Evolutionary conservation across 2,113 vertebrate genomes (phyloP).

Genomic region (Rhombomys opimus): DNA sequence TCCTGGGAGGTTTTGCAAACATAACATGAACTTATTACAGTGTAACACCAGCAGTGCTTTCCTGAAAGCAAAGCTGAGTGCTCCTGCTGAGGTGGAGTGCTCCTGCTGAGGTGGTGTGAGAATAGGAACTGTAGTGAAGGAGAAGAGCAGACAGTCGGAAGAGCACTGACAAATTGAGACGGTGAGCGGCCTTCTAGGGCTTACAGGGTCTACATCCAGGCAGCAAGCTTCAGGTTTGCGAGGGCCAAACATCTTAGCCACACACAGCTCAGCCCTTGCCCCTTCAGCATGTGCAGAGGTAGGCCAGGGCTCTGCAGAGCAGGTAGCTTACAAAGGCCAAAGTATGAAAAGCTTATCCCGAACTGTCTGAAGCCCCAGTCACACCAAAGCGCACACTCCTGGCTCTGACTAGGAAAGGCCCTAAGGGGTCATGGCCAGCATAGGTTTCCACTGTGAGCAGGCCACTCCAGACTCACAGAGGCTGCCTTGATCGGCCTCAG

Average conservation of each 20-base stretch:
- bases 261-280: neutral
- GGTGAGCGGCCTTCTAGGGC: neutral
- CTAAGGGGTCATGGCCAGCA: too few relatives aligned
- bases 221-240: neutral
- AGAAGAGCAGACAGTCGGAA: neutral
- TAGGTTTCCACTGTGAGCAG: neutral
- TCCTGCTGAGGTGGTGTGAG: too few relatives aligned
- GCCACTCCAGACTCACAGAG: neutral
- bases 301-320: neutral
- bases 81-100: neutral
- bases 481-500: constrained; percentile 88
- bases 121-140: neutral
- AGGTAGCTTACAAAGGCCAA: constrained; percentile 86
- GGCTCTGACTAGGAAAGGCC: neutral
- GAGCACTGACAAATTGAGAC: neutral
- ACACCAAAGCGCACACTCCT: neutral
- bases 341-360: neutral
- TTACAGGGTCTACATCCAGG: neutral
- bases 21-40: neutral
- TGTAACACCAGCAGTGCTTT: neutral
- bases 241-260: neutral
- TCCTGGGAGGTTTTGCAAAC: neutral
- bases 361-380: neutral
- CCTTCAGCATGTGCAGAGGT: neutral
- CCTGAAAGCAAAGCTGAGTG: neutral